phyloP scores from a whole-genome alignment of 2,113 vertebrate species.

The Gorilla gorilla region DNA sequence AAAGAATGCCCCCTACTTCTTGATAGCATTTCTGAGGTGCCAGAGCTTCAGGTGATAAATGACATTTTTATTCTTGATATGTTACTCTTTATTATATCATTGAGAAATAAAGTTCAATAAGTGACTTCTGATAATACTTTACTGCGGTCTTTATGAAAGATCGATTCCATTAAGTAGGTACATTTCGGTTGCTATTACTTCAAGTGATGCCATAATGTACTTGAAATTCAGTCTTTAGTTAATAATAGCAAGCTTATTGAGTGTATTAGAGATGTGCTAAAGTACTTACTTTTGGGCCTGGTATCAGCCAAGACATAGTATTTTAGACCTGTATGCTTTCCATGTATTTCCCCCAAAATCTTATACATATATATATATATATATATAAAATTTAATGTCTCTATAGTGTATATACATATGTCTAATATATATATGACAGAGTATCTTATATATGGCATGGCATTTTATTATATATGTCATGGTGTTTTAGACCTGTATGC shows the following conservation, averaged over 20 bases:
- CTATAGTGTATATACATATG: too few species aligned
- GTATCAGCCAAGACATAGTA: slow-evolving; percentile 46
- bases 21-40: slow-evolving; percentile 55
- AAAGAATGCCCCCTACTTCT: slow-evolving; percentile 28
- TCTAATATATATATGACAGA: too few species aligned
- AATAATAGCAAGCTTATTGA: slow-evolving; percentile 69
- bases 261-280: slow-evolving; percentile 57
- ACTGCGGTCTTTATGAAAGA: slow-evolving; percentile 71
- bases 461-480: not conserved
- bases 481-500: not conserved
- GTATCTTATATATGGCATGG: too few species aligned
- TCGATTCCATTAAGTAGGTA: slow-evolving; percentile 77
- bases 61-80: slow-evolving; percentile 70
- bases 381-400: not conserved
- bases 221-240: slow-evolving; percentile 78
- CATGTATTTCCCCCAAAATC: not conserved
- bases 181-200: slow-evolving; percentile 81
- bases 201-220: slow-evolving; percentile 74
- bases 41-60: slow-evolving; percentile 66
- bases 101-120: slow-evolving; percentile 75
- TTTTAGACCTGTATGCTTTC: not conserved
- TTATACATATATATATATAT: not conserved
- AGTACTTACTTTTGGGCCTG: slow-evolving; percentile 55
- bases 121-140: slow-evolving; percentile 80
- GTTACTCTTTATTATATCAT: slow-evolving; percentile 75